These are phyloP conservation scores for Istiophorus platypterus DNA, from an alignment of 2,113 vertebrate genomes.

Conservation along the genomic window DNA sequence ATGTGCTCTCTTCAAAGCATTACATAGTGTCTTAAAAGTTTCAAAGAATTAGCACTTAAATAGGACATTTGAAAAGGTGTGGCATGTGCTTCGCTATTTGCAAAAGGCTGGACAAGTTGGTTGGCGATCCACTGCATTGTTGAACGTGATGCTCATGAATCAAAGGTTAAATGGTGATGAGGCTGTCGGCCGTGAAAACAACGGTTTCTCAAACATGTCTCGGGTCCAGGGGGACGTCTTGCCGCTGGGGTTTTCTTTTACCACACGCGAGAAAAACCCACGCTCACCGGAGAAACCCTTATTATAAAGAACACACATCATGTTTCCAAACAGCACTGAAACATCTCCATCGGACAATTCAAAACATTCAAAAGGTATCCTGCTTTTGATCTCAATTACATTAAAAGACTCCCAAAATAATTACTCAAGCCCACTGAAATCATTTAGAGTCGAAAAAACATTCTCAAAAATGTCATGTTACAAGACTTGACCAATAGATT, in stretches of 20 bases:
- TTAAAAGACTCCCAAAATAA: conserved; percentile 64
- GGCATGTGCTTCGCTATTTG: conserved; percentile 72
- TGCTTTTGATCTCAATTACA: conserved; percentile 68
- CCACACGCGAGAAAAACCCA: conserved; percentile 73
- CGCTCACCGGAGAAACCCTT: conserved; percentile 56
- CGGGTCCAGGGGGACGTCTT: conserved; percentile 47
- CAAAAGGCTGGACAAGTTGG: conserved; percentile 57
- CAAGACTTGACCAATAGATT: conserved; percentile 67
- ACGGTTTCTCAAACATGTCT: conserved; percentile 51
- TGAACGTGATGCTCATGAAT: conserved; percentile 50
- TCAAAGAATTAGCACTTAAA: conserved; percentile 55
- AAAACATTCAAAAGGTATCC: conserved; percentile 73
- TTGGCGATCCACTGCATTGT: conserved; percentile 58
- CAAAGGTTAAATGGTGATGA: conserved; percentile 45
- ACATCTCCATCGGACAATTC: conserved; percentile 66
- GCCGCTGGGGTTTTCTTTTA: conserved; percentile 49
- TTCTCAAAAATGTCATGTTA: conserved; percentile 74
- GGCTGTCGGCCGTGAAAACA: conserved; percentile 46
- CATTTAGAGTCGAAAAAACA: conserved; percentile 67
- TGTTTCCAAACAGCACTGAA: conserved; percentile 63
- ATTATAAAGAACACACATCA: conserved; percentile 58
- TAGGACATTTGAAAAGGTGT: conserved; percentile 43
- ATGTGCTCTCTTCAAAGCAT: conserved; percentile 70
- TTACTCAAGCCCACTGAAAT: conserved; percentile 59
- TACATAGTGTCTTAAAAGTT: conserved; percentile 49